Conservation (phyloP, 2,797 vertebrate species). For the Potorous gilbertii region DNA sequence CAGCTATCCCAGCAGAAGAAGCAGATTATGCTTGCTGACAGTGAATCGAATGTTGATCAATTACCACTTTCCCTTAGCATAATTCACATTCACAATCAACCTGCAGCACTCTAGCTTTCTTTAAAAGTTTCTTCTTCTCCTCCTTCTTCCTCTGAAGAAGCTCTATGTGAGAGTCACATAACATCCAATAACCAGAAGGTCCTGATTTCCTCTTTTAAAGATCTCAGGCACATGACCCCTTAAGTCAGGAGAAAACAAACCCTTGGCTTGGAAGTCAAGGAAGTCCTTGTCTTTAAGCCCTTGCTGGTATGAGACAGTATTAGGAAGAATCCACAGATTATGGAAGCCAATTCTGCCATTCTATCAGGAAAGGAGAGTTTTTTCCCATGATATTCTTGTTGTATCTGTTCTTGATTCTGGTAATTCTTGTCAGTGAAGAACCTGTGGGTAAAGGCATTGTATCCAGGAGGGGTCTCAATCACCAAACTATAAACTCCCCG, state of each 20-base stretch:
- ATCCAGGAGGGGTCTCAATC: slow-evolving; percentile 3
- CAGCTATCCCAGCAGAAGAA: slow-evolving; percentile 42
- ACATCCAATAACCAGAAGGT: slow-evolving; percentile 9
- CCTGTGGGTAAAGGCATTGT: neutral
- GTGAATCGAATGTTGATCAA: neutral
- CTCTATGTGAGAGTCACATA: neutral
- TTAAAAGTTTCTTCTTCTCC: neutral
- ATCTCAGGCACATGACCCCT: neutral
- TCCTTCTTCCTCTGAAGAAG: slow-evolving; percentile 3
- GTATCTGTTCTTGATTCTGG: slow-evolving; percentile 9
- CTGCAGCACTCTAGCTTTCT: neutral
- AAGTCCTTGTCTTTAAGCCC: neutral
- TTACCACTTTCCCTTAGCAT: neutral
- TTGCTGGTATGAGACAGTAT: neutral
- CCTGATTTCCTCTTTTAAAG: neutral
- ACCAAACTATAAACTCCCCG: slow-evolving; percentile 10
- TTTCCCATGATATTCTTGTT: slow-evolving; percentile 19
- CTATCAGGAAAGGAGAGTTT: slow-evolving; percentile 27
- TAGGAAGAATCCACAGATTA: slow-evolving; percentile 17
- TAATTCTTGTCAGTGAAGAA: neutral
- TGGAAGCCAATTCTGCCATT: slow-evolving; percentile 1
- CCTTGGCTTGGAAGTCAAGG: neutral
- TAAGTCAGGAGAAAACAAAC: neutral
- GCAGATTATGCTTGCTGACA: neutral
- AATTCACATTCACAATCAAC: slow-evolving; percentile 9